A percentile compares a stretch with the other conserved stretches of the same genome.
These are phyloP conservation scores for Hedya salicella DNA, from an alignment of 2,888 invertebrate genomes.

Conservation along the genomic window DNA sequence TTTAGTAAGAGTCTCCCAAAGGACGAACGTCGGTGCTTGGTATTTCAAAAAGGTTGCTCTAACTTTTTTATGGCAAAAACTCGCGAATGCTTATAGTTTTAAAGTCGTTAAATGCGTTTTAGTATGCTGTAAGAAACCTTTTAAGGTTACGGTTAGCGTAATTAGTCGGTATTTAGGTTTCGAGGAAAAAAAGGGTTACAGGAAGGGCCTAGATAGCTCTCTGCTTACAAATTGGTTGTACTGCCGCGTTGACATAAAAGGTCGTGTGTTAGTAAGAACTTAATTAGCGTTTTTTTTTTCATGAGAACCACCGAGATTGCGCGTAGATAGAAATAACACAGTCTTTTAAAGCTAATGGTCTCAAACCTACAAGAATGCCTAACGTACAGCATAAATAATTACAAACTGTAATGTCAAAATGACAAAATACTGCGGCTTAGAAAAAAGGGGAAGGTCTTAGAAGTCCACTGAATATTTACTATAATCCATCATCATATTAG, in stretches of 20 bases:
- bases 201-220: neutral
- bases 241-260: neutral
- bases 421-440: too few relatives aligned
- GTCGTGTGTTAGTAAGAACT: neutral
- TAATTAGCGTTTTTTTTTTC: neutral
- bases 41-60: conserved; percentile 24
- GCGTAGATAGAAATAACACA: too few relatives aligned
- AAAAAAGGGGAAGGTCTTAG: too few relatives aligned
- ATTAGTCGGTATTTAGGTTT: conserved; percentile 6
- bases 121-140: conserved; percentile 13
- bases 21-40: conserved; percentile 11
- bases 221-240: neutral
- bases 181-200: neutral
- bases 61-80: conserved; percentile 24
- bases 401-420: too few relatives aligned
- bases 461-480: too few relatives aligned
- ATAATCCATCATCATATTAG: too few relatives aligned
- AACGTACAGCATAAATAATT: too few relatives aligned
- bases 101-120: conserved; percentile 22
- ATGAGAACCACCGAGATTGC: too few relatives aligned
- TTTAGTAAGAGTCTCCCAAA: conserved; percentile 27
- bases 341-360: too few relatives aligned
- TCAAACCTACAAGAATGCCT: too few relatives aligned
- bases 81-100: conserved; percentile 22
- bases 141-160: conserved; percentile 3